phyloP scores from a whole-genome alignment of 2,797 vertebrate species.

The Bradypodion ventrale region DNA sequence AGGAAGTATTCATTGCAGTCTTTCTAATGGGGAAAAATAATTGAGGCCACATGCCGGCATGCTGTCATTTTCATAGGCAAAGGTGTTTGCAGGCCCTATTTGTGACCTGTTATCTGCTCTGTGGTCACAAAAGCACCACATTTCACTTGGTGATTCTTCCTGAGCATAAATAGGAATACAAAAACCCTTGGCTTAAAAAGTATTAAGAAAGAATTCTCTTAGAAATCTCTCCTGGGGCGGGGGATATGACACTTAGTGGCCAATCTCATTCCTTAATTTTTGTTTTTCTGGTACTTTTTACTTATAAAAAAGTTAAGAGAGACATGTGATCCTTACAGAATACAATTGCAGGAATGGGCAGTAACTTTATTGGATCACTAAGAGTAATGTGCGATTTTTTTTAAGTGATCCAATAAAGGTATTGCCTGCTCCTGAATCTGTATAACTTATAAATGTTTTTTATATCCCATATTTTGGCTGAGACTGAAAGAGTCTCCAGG shows the following conservation, averaged over 20 bases:
- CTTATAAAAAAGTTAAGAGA: not conserved
- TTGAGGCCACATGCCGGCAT: not conserved
- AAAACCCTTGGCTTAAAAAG: conserved; percentile 45
- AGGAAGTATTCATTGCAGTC: too few relatives aligned
- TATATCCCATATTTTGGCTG: not conserved
- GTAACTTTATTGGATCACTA: too few relatives aligned
- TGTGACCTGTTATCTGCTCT: not conserved
- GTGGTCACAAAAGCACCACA: conserved; percentile 41
- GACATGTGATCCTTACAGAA: too few relatives aligned
- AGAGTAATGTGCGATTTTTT: too few relatives aligned
- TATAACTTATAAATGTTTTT: not conserved
- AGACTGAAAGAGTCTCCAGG: not conserved
- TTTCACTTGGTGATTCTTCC: conserved; percentile 63
- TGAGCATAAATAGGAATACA: conserved; percentile 34
- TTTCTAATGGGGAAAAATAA: not conserved
- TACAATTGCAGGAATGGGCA: too few relatives aligned
- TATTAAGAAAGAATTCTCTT: conserved; percentile 65
- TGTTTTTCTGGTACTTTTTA: conserved; percentile 42
- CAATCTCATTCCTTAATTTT: conserved; percentile 64
- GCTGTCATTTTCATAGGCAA: not conserved
- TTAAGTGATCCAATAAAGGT: too few relatives aligned
- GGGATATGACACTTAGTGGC: conserved; percentile 44
- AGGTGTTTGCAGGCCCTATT: not conserved
- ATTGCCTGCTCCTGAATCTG: too few relatives aligned
- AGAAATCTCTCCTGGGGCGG: conserved; percentile 46